Evolutionary conservation across 2,113 vertebrate genomes (phyloP).

Genomic region (Rhinolophus ferrumequinum): DNA sequence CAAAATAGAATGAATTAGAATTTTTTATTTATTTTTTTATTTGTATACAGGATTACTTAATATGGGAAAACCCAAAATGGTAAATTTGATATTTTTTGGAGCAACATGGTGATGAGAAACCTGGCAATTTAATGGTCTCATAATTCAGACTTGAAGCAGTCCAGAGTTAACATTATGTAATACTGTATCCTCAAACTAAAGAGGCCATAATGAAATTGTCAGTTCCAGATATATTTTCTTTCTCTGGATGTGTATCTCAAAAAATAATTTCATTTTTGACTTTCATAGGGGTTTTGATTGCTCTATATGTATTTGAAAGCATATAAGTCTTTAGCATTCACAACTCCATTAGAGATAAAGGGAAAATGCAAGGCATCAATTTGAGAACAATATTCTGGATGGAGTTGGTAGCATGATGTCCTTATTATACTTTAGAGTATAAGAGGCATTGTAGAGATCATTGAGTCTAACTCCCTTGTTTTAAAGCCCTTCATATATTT

Average conservation of each 20-base stretch:
- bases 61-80: background rate
- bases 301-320: background rate
- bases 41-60: background rate
- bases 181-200: background rate
- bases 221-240: conserved; percentile 10
- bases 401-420: background rate
- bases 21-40: background rate
- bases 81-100: conserved; percentile 8
- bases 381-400: background rate
- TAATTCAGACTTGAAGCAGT: background rate
- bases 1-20: background rate
- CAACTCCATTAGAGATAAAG: background rate
- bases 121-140: background rate
- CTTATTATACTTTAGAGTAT: background rate
- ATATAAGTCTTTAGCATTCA: background rate
- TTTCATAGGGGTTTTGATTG: conserved; percentile 3
- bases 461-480: background rate
- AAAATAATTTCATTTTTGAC: conserved; percentile 5
- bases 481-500: background rate
- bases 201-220: background rate
- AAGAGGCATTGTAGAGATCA: background rate
- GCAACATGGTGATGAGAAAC: background rate
- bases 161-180: background rate
- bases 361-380: background rate
- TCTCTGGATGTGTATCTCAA: background rate